phyloP scores from a whole-genome alignment of 1,140 invertebrate genomes.

The Leptinotarsa lineolata region DNA sequence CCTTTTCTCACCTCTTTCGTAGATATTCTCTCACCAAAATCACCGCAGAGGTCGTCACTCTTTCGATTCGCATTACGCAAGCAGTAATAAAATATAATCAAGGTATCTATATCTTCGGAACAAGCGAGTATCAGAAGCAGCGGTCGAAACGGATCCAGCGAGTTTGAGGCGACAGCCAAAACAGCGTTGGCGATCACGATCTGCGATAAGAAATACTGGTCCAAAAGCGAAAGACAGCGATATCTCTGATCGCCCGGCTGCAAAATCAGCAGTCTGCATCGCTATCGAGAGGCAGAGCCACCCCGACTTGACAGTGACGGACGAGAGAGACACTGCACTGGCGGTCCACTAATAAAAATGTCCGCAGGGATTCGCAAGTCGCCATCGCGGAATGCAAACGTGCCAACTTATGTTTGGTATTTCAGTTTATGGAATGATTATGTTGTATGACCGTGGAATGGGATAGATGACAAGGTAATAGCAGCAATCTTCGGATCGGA shows the following conservation, averaged over 20 bases:
- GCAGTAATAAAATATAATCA: neutral
- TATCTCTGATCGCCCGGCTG: conserved; percentile 22
- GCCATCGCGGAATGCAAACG: neutral
- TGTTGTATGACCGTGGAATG: too few species aligned
- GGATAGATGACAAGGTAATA: too few species aligned
- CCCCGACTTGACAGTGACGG: conserved; percentile 36
- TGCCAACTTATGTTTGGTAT: neutral
- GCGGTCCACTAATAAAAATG: conserved; percentile 36
- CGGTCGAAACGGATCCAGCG: neutral
- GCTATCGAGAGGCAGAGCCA: conserved; percentile 34
- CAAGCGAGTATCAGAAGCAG: neutral
- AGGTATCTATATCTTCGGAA: conserved; percentile 3
- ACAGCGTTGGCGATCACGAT: conserved; percentile 29
- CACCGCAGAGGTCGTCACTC: neutral
- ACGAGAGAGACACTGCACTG: conserved; percentile 22
- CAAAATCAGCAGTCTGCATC: conserved; percentile 27
- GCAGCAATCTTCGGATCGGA: too few species aligned
- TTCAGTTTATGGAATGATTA: too few species aligned
- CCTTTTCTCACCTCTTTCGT: too few species aligned
- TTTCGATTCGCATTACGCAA: neutral
- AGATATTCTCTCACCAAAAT: neutral
- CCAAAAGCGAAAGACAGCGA: conserved; percentile 33
- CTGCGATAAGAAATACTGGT: conserved; percentile 28
- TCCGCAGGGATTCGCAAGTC: conserved; percentile 6
- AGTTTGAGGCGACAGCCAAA: conserved; percentile 21